Evolutionary conservation across 92 coral and sea anemone genomes (phyloP), one percentile per base, ranked within the genome.

Genomic region (Metridium senile): DNA sequence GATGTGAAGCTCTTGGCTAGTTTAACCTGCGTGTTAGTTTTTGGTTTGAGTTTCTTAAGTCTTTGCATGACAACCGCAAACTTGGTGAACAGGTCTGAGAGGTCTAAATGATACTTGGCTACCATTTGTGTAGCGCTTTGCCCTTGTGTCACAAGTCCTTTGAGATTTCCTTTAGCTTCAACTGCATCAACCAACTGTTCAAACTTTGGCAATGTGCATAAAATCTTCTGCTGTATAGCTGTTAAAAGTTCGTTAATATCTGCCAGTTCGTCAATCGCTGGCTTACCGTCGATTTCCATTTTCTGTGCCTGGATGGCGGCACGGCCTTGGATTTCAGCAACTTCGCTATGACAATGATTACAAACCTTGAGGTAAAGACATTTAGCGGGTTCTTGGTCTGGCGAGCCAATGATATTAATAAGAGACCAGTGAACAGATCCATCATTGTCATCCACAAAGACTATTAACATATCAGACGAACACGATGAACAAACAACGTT

Each of bases 11-110:
- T 93, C 65, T 90, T 87, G 11, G 97, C 91, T 16, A 96, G 90
- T 53, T 93, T 89, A n/a, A 93, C 33, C 75, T 96, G 99, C 18
- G 86, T 80, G 71, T 89, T 86, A 11, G 99, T 93, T 62, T 75
- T 85, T 13, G 99, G 99, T 56, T 84, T 87, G 27, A 96, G 93
- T 62, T 89, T 89, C 68, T 87, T 90, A 25, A 92, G 28, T n/a
- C 98, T 76, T 78, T 96, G 99, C 87, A 96, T 81, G 47, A 89
- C 98, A 11, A 96, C 87, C 4, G 99, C 99, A 88, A 89, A 96
- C 84, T 96, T 94, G 13, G 99, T 96, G 47, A 96, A 96, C n/a
- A 89, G 73, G 61, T 96, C 99, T 17, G 99, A 96, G 32, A 93
- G 79, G 59, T 96, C 99, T 16, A 89, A 53, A 74, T 93, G 92